Evolutionary conservation across 2,113 vertebrate genomes (phyloP).

Genomic region (Lanius collurio): DNA sequence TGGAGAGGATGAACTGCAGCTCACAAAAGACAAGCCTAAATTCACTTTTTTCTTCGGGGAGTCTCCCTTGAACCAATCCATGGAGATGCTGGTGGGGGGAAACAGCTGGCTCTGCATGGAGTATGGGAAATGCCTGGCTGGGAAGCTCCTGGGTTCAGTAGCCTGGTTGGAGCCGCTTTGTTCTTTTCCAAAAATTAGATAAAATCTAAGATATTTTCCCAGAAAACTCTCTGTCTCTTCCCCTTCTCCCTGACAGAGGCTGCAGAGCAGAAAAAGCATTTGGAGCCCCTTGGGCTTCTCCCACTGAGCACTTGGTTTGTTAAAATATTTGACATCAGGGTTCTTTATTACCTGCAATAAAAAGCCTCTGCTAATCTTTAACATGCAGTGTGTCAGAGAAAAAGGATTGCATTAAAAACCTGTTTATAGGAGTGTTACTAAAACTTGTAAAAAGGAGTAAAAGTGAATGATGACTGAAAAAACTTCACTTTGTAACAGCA

Average conservation of each 20-base stretch:
- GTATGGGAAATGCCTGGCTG: neutral
- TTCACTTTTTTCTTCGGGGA: neutral
- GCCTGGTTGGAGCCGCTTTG: neutral
- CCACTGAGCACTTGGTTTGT: constrained; percentile 8
- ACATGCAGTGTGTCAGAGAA: constrained; percentile 20
- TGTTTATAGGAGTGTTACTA: constrained; percentile 29
- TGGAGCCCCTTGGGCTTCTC: constrained; percentile 21
- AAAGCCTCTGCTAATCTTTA: constrained; percentile 58
- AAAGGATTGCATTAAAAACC: constrained; percentile 46
- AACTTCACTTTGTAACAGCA: neutral
- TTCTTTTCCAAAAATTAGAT: neutral
- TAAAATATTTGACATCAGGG: constrained; percentile 44
- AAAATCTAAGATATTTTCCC: constrained; percentile 12
- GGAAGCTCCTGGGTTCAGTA: neutral
- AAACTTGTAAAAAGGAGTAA: constrained; percentile 30
- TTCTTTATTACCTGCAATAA: constrained; percentile 63
- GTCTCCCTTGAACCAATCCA: neutral
- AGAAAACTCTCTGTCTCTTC: neutral
- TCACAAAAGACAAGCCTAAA: neutral
- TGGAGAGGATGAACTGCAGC: neutral
- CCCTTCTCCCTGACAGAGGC: neutral
- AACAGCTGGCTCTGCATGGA: neutral
- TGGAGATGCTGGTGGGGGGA: too few relatives aligned
- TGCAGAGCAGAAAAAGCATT: neutral
- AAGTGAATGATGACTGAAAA: constrained; percentile 20